A percentile compares a stretch with the other conserved stretches of the same genome.
phyloP scores from a whole-genome alignment of 2,113 vertebrate species.

The Channa argus region DNA sequence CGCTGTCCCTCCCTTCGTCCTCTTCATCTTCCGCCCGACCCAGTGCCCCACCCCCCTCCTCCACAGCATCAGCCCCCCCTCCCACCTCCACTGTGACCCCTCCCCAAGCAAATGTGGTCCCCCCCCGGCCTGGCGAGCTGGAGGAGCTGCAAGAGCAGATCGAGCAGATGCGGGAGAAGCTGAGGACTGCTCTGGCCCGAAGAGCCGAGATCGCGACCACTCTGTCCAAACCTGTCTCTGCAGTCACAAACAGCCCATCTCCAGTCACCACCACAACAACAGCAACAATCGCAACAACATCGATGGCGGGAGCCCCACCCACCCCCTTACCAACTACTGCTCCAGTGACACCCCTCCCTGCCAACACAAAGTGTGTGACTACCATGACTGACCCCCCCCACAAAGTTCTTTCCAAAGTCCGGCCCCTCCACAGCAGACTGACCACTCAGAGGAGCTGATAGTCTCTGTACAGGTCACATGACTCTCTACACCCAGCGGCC shows the following conservation, averaged over 20 bases:
- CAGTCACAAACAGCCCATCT: slow-evolving; percentile 2
- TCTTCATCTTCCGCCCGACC: not conserved
- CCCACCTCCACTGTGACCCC: slow-evolving; percentile 11
- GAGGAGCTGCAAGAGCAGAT: slow-evolving; percentile 87
- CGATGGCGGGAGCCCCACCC: not conserved
- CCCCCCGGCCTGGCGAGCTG: slow-evolving; percentile 75
- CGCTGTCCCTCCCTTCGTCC: slow-evolving; percentile 29
- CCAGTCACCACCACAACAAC: not conserved
- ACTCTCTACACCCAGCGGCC: slow-evolving; percentile 16
- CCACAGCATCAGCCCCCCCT: not conserved
- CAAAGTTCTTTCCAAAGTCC: slow-evolving; percentile 68
- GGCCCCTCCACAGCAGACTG: slow-evolving; percentile 59
- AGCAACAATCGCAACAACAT: not conserved
- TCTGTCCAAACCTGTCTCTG: slow-evolving; percentile 65
- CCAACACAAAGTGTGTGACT: slow-evolving; percentile 48
- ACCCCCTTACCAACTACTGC: slow-evolving; percentile 32
- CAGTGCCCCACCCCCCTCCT: not conserved
- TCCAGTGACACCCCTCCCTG: slow-evolving; percentile 44
- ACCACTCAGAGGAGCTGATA: slow-evolving; percentile 79
- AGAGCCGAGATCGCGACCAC: slow-evolving; percentile 85
- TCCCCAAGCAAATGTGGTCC: not conserved
- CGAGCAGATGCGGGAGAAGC: slow-evolving; percentile 79
- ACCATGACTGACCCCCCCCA: slow-evolving; percentile 66
- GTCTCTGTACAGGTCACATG: slow-evolving; percentile 9
- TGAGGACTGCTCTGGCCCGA: slow-evolving; percentile 82